Conservation (phyloP, 2,797 vertebrate species). For the Chiroxiphia lanceolata region DNA sequence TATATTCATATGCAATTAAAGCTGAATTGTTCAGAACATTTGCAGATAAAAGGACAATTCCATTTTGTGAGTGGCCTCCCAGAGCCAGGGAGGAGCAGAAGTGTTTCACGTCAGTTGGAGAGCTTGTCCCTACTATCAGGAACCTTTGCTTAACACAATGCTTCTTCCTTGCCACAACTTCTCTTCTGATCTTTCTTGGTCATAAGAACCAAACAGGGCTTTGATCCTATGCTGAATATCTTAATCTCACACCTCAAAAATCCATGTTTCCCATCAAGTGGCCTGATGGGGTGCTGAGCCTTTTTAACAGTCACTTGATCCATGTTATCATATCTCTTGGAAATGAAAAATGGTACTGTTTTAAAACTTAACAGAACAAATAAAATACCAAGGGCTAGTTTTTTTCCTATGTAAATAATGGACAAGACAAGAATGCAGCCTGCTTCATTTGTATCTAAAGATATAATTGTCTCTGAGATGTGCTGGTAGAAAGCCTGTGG, state of each 20-base stretch:
- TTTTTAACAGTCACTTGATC: background rate
- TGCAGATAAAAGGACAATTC: background rate
- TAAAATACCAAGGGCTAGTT: background rate
- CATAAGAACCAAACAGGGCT: background rate
- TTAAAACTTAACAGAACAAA: background rate
- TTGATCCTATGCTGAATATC: background rate
- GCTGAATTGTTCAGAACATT: background rate
- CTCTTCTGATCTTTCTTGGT: background rate
- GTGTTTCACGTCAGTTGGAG: background rate
- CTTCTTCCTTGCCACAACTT: background rate
- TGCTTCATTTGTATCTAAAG: background rate
- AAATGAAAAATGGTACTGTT: fast-evolving
- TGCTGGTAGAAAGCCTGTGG: background rate
- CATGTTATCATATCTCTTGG: fast-evolving
- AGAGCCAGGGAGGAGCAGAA: background rate
- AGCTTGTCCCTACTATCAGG: background rate
- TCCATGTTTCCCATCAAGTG: background rate
- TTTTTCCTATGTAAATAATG: background rate
- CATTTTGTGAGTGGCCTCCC: background rate
- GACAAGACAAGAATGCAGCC: background rate
- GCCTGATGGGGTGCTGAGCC: background rate
- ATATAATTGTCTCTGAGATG: background rate
- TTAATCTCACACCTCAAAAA: background rate
- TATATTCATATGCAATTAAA: background rate
- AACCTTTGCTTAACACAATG: background rate